Evolutionary conservation across 2,113 vertebrate genomes (phyloP).

Genomic region (Paradoxurus hermaphroditus): DNA sequence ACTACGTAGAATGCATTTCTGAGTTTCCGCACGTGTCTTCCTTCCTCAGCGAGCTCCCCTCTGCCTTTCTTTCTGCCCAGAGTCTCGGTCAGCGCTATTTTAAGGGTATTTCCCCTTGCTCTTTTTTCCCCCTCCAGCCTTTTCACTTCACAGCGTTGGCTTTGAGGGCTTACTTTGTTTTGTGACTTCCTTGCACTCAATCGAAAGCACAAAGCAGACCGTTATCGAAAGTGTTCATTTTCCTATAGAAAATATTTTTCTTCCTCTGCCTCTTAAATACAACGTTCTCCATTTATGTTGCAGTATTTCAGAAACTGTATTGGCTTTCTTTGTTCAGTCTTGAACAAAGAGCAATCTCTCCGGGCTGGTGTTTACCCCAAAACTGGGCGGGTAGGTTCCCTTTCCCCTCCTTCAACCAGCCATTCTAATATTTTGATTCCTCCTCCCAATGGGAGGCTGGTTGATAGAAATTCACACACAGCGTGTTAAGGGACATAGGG

Average conservation of each 20-base stretch:
- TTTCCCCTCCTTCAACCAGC: neutral
- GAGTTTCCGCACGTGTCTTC: neutral
- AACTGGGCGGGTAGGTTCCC: neutral
- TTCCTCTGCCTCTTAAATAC: slow-evolving; percentile 37
- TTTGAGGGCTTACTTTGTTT: slow-evolving; percentile 28
- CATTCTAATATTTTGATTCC: neutral
- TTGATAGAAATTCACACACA: slow-evolving; percentile 6
- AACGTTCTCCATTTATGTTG: neutral
- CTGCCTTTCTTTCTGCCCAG: slow-evolving; percentile 22
- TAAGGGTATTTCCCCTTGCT: slow-evolving; percentile 26
- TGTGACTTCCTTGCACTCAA: slow-evolving; percentile 1
- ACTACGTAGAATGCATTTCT: neutral
- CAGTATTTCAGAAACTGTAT: neutral
- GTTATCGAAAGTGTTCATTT: slow-evolving; percentile 18
- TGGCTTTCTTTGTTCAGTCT: slow-evolving; percentile 17
- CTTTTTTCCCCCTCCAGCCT: slow-evolving; percentile 25
- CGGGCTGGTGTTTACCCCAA: neutral
- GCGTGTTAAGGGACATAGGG: neutral
- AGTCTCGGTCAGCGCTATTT: slow-evolving; percentile 16
- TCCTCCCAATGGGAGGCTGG: neutral
- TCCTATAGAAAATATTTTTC: slow-evolving; percentile 32
- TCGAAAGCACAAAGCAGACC: slow-evolving; percentile 20
- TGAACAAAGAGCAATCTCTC: slow-evolving; percentile 22
- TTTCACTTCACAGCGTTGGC: slow-evolving; percentile 23
- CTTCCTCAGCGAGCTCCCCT: neutral